A percentile compares a stretch with the other conserved stretches of the same genome.
phyloP scores from a whole-genome alignment of 2,113 vertebrate species.

The Fregata magnificens region DNA sequence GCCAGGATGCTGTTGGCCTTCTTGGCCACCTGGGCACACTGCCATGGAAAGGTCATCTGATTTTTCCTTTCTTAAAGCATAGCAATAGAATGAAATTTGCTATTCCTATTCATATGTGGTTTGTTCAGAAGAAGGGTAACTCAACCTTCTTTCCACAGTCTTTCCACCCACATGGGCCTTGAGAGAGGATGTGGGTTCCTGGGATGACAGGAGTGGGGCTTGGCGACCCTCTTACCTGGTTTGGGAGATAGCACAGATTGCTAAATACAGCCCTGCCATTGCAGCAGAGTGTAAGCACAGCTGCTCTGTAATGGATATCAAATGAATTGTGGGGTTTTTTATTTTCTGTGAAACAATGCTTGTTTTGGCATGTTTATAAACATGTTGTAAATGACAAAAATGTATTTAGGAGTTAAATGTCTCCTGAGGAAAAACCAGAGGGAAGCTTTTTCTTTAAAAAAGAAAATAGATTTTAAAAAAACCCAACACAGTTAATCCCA shows the following conservation, averaged over 20 bases:
- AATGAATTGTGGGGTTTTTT: not conserved
- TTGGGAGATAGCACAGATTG: not conserved
- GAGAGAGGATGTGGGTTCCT: not conserved
- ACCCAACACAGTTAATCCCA: not conserved
- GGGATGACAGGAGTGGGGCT: not conserved
- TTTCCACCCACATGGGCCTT: not conserved
- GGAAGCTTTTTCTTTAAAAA: constrained; percentile 33
- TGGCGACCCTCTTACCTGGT: not conserved
- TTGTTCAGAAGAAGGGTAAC: not conserved
- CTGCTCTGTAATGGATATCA: not conserved
- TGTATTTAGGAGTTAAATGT: not conserved
- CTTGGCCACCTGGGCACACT: too few relatives aligned
- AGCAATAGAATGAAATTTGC: not conserved
- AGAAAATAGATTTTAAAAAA: not conserved
- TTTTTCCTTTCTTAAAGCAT: not conserved
- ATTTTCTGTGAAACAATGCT: not conserved
- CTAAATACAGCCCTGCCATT: not conserved
- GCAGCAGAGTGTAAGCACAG: not conserved
- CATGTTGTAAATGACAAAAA: not conserved
- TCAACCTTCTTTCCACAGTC: not conserved
- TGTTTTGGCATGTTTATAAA: not conserved
- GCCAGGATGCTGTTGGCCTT: too few relatives aligned
- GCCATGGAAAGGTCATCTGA: not conserved
- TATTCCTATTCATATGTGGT: not conserved
- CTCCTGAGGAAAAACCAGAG: not conserved